phyloP scores from a whole-genome alignment of 2,797 vertebrate species.

The Cirrhinus molitorella region DNA sequence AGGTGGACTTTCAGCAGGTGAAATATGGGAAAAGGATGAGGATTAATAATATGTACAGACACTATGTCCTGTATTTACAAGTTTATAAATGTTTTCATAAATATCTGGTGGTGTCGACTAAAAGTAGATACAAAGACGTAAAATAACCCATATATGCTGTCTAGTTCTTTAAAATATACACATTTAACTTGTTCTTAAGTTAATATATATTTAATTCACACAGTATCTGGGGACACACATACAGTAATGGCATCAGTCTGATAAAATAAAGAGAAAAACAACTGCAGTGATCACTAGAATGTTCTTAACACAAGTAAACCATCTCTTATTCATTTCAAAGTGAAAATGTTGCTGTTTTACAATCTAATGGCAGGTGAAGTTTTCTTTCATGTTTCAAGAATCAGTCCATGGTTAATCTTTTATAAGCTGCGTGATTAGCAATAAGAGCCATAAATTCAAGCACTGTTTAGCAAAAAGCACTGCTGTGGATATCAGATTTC shows the following conservation, averaged over 20 bases:
- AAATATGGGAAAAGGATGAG: not conserved
- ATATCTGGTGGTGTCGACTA: not conserved
- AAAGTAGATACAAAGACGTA: no score
- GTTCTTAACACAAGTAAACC: not conserved
- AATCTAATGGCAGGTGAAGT: constrained; percentile 1
- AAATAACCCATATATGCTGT: no score
- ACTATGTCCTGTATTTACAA: not conserved
- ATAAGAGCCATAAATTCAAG: constrained; percentile 8
- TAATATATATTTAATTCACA: no score
- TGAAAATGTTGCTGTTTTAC: not conserved
- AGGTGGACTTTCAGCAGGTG: not conserved
- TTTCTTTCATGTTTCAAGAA: not conserved
- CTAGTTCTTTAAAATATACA: not conserved
- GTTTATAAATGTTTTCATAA: not conserved
- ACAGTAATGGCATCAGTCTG: not conserved
- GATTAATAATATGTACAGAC: not conserved
- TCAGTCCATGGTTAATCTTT: not conserved
- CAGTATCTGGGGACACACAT: no score
- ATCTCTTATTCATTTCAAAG: not conserved
- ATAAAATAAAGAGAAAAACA: not conserved
- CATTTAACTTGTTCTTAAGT: not conserved
- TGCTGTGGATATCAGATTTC: constrained; percentile 38
- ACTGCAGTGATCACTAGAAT: not conserved
- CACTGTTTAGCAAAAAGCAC: constrained; percentile 6
- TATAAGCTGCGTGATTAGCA: constrained; percentile 6